Conservation (phyloP, 2,888 invertebrate genomes). For the Mimumesa dahlbomi region DNA sequence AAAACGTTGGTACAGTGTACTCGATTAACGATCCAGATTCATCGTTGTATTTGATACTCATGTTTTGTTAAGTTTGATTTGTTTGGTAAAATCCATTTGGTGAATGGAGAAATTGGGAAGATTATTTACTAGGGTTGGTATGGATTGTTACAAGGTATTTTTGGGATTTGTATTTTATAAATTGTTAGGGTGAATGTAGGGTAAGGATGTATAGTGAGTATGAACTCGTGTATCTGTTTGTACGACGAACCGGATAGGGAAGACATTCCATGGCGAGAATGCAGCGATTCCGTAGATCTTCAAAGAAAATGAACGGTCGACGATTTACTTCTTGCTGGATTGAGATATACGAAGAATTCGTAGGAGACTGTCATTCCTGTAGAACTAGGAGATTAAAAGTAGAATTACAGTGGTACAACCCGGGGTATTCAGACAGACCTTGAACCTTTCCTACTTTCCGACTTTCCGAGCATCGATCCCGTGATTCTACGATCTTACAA, state of each 20-base stretch:
- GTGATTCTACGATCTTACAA: no score
- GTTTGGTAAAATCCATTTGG: no score
- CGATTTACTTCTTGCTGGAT: conserved; percentile 60
- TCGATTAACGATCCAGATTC: neutral
- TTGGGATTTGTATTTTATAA: no score
- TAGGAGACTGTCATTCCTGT: conserved; percentile 38
- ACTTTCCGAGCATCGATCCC: no score
- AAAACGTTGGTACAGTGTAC: conserved; percentile 1
- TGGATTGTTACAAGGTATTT: no score
- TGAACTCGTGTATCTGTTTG: no score
- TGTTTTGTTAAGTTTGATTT: neutral
- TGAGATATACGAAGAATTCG: conserved; percentile 58
- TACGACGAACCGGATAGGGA: conserved; percentile 48
- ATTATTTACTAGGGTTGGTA: no score
- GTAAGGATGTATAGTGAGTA: no score
- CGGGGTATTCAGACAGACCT: conserved; percentile 51
- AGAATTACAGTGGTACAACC: no score
- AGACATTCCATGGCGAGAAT: conserved; percentile 58
- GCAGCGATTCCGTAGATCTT: conserved; percentile 39
- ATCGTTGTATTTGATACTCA: no score
- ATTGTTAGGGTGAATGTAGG: no score
- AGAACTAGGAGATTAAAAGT: conserved; percentile 46
- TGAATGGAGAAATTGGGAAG: no score
- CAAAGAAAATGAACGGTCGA: conserved; percentile 54
- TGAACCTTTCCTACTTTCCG: conserved; percentile 42